Conservation (phyloP, 2,888 invertebrate species). For the Standfussiana lucernea region DNA sequence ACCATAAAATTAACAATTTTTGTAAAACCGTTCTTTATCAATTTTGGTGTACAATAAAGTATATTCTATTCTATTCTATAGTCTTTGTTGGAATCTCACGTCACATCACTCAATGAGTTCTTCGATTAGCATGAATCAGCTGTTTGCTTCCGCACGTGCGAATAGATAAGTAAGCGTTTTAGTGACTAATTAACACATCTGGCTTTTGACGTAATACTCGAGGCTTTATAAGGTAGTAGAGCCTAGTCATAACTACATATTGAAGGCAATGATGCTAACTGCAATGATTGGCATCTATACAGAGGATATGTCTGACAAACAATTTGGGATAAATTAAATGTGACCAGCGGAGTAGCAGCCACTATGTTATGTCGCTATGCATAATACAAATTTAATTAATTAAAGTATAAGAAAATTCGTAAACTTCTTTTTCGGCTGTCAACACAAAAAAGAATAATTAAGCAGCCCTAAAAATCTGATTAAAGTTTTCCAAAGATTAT, state of each 20-base stretch:
- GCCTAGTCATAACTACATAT: background rate
- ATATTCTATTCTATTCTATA: no score
- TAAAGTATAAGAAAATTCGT: no score
- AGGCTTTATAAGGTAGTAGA: background rate
- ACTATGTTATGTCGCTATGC: background rate
- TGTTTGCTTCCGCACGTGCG: constrained; percentile 14
- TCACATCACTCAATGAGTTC: no score
- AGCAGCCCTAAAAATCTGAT: background rate
- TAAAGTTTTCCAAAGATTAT: background rate
- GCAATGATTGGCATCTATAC: background rate
- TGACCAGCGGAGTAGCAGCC: background rate
- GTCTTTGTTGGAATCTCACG: no score
- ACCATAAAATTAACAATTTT: no score
- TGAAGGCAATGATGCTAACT: background rate
- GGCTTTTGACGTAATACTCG: constrained; percentile 13
- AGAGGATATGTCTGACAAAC: background rate
- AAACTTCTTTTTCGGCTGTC: background rate
- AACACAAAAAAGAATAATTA: background rate
- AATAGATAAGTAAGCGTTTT: constrained; percentile 14
- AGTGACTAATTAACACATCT: constrained; percentile 23
- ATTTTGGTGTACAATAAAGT: no score
- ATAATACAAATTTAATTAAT: background rate
- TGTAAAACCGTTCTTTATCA: no score
- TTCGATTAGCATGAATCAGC: constrained; percentile 9
- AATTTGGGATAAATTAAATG: background rate